These are phyloP conservation scores for Arrhopalites spinosus DNA, from an alignment of 2,888 invertebrate genomes.

Conservation along the genomic window DNA sequence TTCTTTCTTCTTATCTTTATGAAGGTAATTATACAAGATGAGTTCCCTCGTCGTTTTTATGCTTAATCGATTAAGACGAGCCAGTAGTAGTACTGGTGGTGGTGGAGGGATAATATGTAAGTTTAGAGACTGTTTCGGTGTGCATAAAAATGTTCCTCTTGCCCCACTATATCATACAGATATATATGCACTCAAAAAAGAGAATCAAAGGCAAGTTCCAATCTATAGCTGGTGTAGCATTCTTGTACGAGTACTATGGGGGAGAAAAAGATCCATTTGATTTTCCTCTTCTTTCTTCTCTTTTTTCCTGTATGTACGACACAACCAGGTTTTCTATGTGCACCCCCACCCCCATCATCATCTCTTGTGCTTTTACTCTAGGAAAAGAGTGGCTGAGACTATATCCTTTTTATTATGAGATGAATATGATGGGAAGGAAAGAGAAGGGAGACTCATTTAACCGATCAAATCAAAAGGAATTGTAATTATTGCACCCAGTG, in stretches of 20 bases:
- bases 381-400: not conserved
- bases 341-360: not conserved
- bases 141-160: no score
- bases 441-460: constrained; percentile 37
- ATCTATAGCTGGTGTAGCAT: constrained; percentile 12
- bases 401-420: not conserved
- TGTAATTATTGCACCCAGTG: constrained; percentile 43
- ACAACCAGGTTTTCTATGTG: not conserved
- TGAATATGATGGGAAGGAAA: constrained; percentile 32
- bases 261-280: constrained; percentile 14
- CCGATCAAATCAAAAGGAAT: constrained; percentile 47
- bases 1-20: constrained; percentile 44
- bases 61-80: constrained; percentile 48
- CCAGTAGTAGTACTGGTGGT: constrained; percentile 14
- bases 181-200: not conserved
- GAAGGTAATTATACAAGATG: constrained; percentile 51
- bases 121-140: not conserved
- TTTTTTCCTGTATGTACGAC: not conserved
- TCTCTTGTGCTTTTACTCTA: not conserved
- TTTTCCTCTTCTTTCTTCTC: not conserved
- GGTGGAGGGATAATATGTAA: constrained; percentile 10
- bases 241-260: no score
- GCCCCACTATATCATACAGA: no score
- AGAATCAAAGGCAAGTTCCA: constrained; percentile 8
- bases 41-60: constrained; percentile 47